phyloP scores from a whole-genome alignment of 1,140 invertebrate genomes.

The Drosophila orosa region DNA sequence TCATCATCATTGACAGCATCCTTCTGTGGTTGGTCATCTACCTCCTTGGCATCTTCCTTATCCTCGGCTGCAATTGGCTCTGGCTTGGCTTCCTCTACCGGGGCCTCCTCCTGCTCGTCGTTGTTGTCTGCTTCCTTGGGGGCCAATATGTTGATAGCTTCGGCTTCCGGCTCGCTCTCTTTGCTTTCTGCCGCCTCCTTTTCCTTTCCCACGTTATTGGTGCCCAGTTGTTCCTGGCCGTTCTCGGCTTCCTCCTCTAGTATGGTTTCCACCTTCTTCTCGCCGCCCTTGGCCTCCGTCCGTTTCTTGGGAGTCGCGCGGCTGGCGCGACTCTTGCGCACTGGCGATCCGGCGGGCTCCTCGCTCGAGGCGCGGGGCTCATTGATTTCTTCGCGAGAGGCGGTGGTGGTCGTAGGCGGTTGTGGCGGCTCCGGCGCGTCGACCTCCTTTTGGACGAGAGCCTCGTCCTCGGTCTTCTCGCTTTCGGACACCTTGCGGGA shows the following conservation, averaged over 20 bases:
- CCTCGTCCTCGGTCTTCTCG: conserved; percentile 66
- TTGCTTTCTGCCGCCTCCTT: conserved; percentile 8
- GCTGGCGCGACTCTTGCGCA: conserved; percentile 67
- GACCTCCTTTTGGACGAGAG: conserved; percentile 48
- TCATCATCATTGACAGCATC: conserved; percentile 21
- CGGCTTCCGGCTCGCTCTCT: conserved; percentile 2
- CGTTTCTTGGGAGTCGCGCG: conserved; percentile 72
- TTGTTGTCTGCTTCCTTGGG: conserved; percentile 6
- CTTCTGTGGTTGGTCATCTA: conserved; percentile 9
- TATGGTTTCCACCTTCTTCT: conserved; percentile 70
- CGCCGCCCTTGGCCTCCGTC: conserved; percentile 38
- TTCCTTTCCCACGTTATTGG: not conserved
- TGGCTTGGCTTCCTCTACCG: conserved; percentile 22
- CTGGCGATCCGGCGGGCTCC: conserved; percentile 52
- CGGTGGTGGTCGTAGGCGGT: too few species aligned
- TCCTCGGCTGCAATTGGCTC: conserved; percentile 13
- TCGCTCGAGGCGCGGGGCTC: conserved; percentile 64
- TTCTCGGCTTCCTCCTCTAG: conserved; percentile 71
- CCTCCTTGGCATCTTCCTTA: conserved; percentile 8
- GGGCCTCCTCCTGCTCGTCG: conserved; percentile 6
- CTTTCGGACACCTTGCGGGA: conserved; percentile 63
- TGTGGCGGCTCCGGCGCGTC: conserved; percentile 29
- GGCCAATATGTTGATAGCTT: not conserved
- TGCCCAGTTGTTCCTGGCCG: conserved; percentile 26
- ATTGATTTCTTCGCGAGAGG: conserved; percentile 55